Base-by-base conservation (phyloP, 2,888 invertebrate genomes). In the Hartigia nigra region DNA sequence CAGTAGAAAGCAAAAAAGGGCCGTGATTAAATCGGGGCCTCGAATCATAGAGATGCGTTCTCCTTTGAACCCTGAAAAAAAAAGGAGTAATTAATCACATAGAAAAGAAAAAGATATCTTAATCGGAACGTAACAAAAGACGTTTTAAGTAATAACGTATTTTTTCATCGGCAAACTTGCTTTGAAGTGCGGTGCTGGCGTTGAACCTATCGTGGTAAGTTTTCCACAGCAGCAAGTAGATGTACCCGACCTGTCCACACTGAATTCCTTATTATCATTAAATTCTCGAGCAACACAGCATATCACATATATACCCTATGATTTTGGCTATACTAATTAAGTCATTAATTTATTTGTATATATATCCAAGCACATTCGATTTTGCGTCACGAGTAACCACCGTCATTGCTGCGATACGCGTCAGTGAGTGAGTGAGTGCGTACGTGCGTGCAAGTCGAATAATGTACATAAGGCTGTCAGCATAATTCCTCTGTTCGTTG, bases 151-250 rank as follows among this genome's bases (percentile, higher is more conserved):
- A 91, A 91, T 91, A 85, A 90, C 88, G 87, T 91, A 88, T 89
- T 86, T 84, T 87, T 90, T 89, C 87, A 88, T 91, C 89, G 87
- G 87, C 87, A 89, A 88, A 90, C 90, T 91, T 91, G 90, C 90
- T 90, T 88, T 89, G 88, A 91, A 91, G 91, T 89, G 88, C 88
- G 91, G 89, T 86, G 85, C 88, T 84, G 93, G 96, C 95, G 96
- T 97, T 94, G 97, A 97, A 94, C 98, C 97, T 92, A 97, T 98
- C 93, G 97, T 98, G 96, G 98, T 98, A 96, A 97, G 97, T 97
- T 94, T 91, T 90, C 88, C 83, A 82, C 80, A 82, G 83, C 80
- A 82, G 83, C 84, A 23, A n/a, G 32, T 77, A 37, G 32, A 74
- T 32, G 80, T 80, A 72, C 75, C 75, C 72, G 39, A 79, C 36